Evolutionary conservation across 2,797 vertebrate genomes (phyloP).

Genomic region (Bradypodion pumilum): DNA sequence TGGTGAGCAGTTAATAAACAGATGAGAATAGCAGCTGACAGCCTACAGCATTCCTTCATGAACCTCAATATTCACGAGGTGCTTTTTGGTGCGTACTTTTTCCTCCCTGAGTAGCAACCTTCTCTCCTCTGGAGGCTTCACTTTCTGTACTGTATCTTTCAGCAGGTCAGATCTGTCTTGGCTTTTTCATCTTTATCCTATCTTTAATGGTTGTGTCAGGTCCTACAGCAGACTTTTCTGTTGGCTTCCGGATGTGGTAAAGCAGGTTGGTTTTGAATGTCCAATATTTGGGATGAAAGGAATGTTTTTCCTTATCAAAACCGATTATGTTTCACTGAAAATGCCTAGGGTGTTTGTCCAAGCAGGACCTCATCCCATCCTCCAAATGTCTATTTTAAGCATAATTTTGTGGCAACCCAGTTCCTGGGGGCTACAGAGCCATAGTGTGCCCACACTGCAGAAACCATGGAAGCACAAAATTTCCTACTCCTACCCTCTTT

Average conservation of each 20-base stretch:
- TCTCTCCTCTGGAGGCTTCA: not conserved
- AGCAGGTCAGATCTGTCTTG: not conserved
- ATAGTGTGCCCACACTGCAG: too few relatives aligned
- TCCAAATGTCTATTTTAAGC: not conserved
- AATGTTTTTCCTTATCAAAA: not conserved
- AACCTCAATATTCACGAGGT: fast-evolving
- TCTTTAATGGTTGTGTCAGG: fast-evolving
- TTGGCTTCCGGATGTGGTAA: not conserved
- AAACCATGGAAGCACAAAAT: not conserved
- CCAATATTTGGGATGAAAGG: not conserved
- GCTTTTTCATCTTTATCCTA: not conserved
- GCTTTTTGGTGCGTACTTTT: not conserved
- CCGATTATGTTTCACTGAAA: not conserved
- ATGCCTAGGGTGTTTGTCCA: not conserved
- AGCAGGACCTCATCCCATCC: not conserved
- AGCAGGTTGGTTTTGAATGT: not conserved
- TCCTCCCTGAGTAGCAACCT: fast-evolving
- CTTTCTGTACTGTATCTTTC: not conserved
- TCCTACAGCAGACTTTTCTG: not conserved
- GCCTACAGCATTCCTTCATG: fast-evolving
- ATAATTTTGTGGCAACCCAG: not conserved
- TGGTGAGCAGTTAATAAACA: constrained; percentile 37
- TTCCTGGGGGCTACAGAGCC: not conserved
- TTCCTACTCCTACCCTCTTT: too few relatives aligned
- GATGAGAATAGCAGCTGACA: constrained; percentile 43